Base-by-base conservation (phyloP, 2,113 vertebrate species). In the Plotosus lineatus region DNA sequence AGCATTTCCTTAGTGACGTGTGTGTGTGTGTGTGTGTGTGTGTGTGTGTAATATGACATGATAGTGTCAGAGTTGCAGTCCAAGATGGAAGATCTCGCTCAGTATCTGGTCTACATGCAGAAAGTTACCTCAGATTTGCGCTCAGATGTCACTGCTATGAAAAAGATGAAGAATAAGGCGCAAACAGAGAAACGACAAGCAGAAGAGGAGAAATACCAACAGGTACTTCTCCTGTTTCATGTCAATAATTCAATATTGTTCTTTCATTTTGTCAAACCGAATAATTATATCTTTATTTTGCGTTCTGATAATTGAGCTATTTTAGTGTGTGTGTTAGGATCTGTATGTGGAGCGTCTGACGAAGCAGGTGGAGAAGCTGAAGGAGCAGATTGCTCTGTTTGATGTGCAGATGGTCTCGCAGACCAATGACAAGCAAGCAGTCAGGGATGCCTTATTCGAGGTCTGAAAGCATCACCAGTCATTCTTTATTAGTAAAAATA, bases 291-390 rank as follows among this genome's bases (percentile, higher is more conserved):
- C n/a, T n/a, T n/a, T n/a, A n/a, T n/a, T n/a, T n/a, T n/a, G n/a
- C n/a, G n/a, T n/a, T n/a, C n/a, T n/a, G n/a, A n/a, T n/a, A n/a
- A n/a, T n/a, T n/a, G n/a, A n/a, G n/a, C n/a, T n/a, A n/a, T n/a
- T n/a, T n/a, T n/a, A 31, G 23, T 14, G 36, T 79, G 53, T 46
- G 28, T 73, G 55, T 63, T 66, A 99, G 98, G 98, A 99, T 86
- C 84, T 98, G 51, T 94, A 94, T 2, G 92, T 97, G 44, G 95
- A 97, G 65, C 94, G 86, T 46, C 89, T 97, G 10, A 96, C 94
- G 0, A 89, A 88, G 50, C 91, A 88, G 8, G 82, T 79, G 42
- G 86, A 94, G 0, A 91, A 91, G 36, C 91, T 97, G 31, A 93
- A 89, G 0, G 93, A 97, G 50, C 91, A 95, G 87, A 91, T 94